Percentiles rank a stretch among this genome's conserved stretches.
Conservation (phyloP, 2,113 vertebrate species). For the Dasyurus viverrinus region DNA sequence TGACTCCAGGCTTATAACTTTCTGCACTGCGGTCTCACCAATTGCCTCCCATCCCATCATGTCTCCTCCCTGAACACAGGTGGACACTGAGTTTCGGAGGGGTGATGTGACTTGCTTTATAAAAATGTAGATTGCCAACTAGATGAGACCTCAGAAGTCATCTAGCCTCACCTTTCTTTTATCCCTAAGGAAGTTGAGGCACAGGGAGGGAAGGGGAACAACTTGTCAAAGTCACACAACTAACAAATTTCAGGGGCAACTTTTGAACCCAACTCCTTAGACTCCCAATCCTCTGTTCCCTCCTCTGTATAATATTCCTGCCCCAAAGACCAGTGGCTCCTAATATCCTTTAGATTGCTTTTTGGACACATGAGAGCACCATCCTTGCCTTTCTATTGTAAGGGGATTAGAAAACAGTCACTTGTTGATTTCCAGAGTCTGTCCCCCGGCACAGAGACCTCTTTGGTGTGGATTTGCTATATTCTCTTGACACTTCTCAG, state of each 20-base stretch:
- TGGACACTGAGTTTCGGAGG: not conserved
- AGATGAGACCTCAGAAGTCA: not conserved
- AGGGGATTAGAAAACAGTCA: not conserved
- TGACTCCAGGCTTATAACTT: not conserved
- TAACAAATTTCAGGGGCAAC: not conserved
- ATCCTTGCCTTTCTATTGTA: not conserved
- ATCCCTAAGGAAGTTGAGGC: not conserved
- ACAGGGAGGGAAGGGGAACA: not conserved
- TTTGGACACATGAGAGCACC: not conserved
- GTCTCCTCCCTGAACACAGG: not conserved
- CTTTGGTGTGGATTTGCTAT: no score
- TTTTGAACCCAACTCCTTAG: not conserved
- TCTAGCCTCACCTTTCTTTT: not conserved
- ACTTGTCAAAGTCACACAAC: not conserved
- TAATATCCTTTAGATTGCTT: not conserved
- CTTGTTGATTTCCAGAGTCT: not conserved
- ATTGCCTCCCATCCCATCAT: not conserved
- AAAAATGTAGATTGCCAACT: not conserved
- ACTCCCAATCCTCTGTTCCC: not conserved
- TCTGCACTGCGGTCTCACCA: not conserved
- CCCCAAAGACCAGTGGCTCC: not conserved
- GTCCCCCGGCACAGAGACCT: not conserved
- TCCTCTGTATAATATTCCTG: not conserved
- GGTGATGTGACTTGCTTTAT: no score
- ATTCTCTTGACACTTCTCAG: not conserved